phyloP scores from a whole-genome alignment of 2,888 invertebrate genomes.

The Harpalus rubripes region DNA sequence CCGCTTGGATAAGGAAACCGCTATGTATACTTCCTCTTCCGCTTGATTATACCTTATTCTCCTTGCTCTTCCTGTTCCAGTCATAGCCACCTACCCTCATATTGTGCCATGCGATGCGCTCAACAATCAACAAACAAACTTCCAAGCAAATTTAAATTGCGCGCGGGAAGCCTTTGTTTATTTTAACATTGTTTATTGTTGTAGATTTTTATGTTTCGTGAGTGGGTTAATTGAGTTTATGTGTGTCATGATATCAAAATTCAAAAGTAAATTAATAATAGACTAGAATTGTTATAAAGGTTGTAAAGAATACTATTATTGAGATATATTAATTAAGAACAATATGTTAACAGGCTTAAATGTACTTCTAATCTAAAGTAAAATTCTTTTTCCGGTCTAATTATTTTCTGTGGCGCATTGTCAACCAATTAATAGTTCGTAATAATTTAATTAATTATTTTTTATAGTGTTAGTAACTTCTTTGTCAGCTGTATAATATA shows the following conservation, averaged over 20 bases:
- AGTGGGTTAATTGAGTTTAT: neutral
- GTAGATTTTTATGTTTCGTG: neutral
- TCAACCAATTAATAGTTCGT: neutral
- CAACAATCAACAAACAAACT: neutral
- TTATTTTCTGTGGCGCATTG: neutral
- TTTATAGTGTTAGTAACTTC: neutral
- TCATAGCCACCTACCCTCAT: slow-evolving; percentile 30
- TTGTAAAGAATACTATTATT: neutral
- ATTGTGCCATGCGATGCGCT: neutral
- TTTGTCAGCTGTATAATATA: neutral
- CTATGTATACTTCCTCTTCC: slow-evolving; percentile 52
- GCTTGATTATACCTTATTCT: slow-evolving; percentile 55
- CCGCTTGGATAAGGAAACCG: slow-evolving; percentile 41
- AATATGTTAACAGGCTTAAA: neutral
- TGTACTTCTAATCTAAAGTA: neutral
- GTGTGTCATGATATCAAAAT: neutral
- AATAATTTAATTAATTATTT: neutral
- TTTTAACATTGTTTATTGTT: neutral
- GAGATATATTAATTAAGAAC: neutral
- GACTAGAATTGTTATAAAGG: neutral
- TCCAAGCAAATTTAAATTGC: neutral
- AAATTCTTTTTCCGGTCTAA: neutral
- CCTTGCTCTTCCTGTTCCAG: slow-evolving; percentile 41
- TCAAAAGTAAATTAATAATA: neutral
- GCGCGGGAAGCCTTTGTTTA: neutral